These are phyloP conservation scores for Malacoraja senta DNA, from an alignment of 2,797 vertebrate genomes.

Conservation along the genomic window DNA sequence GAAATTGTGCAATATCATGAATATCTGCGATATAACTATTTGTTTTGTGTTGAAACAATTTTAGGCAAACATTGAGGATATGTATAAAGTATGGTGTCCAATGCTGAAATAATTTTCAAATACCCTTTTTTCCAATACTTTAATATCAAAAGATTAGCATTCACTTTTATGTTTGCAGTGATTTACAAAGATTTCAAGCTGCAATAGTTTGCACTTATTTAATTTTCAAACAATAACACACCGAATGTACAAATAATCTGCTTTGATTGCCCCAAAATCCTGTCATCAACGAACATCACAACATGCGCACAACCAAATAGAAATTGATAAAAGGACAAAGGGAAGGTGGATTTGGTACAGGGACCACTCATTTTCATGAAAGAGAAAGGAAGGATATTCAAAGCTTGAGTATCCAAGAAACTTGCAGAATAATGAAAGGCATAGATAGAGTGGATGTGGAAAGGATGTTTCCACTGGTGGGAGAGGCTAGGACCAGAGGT, in stretches of 20 bases:
- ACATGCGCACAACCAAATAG: neutral
- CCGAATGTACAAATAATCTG: neutral
- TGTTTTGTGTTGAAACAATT: neutral
- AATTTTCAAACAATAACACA: neutral
- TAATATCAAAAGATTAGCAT: no score
- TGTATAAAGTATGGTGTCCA: neutral
- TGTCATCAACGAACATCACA: neutral
- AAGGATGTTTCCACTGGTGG: no score
- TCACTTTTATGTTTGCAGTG: neutral
- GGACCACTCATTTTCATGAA: no score
- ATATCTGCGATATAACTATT: neutral
- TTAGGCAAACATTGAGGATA: neutral
- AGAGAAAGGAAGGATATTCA: no score
- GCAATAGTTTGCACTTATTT: neutral
- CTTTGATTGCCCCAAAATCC: neutral
- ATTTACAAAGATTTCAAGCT: neutral
- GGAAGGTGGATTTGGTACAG: no score
- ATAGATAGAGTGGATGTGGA: no score
- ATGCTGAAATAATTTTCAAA: neutral
- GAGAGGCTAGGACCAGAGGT: no score
- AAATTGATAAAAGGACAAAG: no score
- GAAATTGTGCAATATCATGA: neutral
- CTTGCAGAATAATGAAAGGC: no score
- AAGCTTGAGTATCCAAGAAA: neutral
- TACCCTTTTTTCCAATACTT: neutral